phyloP scores from a whole-genome alignment of 1,140 invertebrate genomes.

The Steinernema feltiae region DNA sequence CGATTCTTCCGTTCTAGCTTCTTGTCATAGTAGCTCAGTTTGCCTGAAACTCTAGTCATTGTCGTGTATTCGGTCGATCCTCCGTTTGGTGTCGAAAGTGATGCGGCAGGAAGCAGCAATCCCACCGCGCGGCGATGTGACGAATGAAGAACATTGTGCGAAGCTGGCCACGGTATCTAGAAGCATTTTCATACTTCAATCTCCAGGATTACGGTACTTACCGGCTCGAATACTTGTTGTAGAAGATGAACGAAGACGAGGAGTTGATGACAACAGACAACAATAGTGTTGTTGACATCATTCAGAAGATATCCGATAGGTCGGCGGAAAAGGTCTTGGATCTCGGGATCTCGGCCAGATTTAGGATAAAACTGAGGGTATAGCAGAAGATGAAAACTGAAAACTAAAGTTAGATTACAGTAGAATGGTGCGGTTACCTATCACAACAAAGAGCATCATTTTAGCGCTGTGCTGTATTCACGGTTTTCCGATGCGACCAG shows the following conservation, averaged over 20 bases:
- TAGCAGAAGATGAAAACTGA: conserved; percentile 57
- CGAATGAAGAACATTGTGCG: not conserved
- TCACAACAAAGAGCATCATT: conserved; percentile 57
- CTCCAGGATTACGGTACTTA: too few species aligned
- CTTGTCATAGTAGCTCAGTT: not conserved
- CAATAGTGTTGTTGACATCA: conserved; percentile 55
- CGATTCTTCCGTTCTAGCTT: not conserved
- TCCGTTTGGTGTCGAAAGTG: not conserved
- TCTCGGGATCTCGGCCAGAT: conserved; percentile 46
- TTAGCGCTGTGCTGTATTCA: conserved; percentile 54
- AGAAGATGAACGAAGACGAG: conserved; percentile 50
- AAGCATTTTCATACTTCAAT: too few species aligned
- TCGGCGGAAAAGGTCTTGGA: conserved; percentile 35
- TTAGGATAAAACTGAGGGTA: conserved; percentile 48
- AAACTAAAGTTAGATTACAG: conserved; percentile 21
- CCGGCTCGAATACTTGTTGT: conserved; percentile 49
- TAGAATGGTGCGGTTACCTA: conserved; percentile 42
- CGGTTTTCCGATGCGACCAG: conserved; percentile 49
- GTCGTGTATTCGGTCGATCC: conserved; percentile 4
- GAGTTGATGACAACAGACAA: conserved; percentile 55
- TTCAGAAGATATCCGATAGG: conserved; percentile 50
- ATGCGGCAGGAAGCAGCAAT: conserved; percentile 3
- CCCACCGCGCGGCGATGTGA: conserved; percentile 4
- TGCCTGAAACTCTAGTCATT: not conserved
- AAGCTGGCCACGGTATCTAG: not conserved